phyloP scores from a whole-genome alignment of 2,888 invertebrate genomes.

The Sycophila texana region DNA sequence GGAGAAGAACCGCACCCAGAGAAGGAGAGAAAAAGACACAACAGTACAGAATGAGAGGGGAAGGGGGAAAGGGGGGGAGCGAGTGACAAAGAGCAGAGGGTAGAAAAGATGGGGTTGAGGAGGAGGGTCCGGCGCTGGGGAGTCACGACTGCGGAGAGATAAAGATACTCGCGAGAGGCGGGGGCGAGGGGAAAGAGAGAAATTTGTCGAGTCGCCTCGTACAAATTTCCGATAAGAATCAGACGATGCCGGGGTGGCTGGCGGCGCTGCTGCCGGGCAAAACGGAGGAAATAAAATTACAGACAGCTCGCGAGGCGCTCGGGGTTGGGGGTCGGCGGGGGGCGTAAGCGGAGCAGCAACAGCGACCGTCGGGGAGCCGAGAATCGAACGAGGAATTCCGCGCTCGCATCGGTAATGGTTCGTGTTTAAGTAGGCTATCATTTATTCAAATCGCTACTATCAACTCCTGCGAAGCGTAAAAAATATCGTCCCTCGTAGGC shows the following conservation, averaged over 20 bases:
- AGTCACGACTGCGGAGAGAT: conserved; percentile 33
- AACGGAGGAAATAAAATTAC: conserved; percentile 68
- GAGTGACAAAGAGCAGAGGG: conserved; percentile 42
- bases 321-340: conserved; percentile 26
- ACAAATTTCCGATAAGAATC: conserved; percentile 71
- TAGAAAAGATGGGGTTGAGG: conserved; percentile 11
- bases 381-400: conserved; percentile 57
- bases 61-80: conserved; percentile 24
- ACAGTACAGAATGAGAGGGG: conserved; percentile 28
- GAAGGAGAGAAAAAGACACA: conserved; percentile 22
- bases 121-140: conserved; percentile 29
- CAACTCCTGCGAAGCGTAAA: conserved; percentile 53
- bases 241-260: conserved; percentile 57
- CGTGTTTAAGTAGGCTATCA: conserved; percentile 69
- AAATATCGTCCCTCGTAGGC: conserved; percentile 34
- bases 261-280: conserved; percentile 59
- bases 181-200: conserved; percentile 27
- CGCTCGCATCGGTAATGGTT: conserved; percentile 67
- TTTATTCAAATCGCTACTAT: conserved; percentile 70
- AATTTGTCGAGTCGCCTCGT: conserved; percentile 51
- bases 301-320: conserved; percentile 56
- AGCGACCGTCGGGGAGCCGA: background rate
- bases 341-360: conserved; percentile 8
- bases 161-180: conserved; percentile 32
- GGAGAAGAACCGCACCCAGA: conserved; percentile 1